phyloP scores from a whole-genome alignment of 1,140 invertebrate species.

The Drosophila repletoides region DNA sequence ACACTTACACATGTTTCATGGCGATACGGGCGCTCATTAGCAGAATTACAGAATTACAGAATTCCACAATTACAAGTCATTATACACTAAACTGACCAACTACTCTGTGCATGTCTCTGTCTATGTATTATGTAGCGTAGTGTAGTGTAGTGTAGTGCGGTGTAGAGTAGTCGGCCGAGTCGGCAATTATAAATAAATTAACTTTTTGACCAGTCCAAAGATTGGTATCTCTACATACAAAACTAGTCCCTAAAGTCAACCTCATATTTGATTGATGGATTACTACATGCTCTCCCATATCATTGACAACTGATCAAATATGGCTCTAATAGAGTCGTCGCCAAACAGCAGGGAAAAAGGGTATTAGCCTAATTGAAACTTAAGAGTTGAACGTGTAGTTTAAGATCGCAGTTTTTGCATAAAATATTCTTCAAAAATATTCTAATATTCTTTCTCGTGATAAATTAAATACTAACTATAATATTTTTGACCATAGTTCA shows the following conservation, averaged over 20 bases:
- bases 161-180: constrained; percentile 25
- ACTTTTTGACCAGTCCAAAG: constrained; percentile 67
- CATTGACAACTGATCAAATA: constrained; percentile 64
- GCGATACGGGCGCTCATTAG: constrained; percentile 60
- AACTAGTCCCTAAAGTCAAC: constrained; percentile 33
- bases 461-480: no score
- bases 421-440: no score
- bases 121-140: background rate
- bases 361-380: constrained; percentile 5
- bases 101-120: background rate
- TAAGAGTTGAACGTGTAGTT: background rate
- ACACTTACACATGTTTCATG: constrained; percentile 57
- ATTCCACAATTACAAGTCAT: constrained; percentile 78
- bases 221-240: constrained; percentile 56
- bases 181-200: constrained; percentile 82
- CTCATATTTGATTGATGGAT: constrained; percentile 74
- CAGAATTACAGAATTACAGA: constrained; percentile 63
- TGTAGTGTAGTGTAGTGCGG: constrained; percentile 7
- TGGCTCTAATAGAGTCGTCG: constrained; percentile 24
- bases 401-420: no score
- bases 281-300: constrained; percentile 50
- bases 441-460: no score
- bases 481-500: no score
- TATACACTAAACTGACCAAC: constrained; percentile 51
- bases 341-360: background rate